A percentile compares a stretch with the other conserved stretches of the same genome.
Evolutionary conservation across 2,888 invertebrate genomes (phyloP).

Genomic region (Orchestes rusci): DNA sequence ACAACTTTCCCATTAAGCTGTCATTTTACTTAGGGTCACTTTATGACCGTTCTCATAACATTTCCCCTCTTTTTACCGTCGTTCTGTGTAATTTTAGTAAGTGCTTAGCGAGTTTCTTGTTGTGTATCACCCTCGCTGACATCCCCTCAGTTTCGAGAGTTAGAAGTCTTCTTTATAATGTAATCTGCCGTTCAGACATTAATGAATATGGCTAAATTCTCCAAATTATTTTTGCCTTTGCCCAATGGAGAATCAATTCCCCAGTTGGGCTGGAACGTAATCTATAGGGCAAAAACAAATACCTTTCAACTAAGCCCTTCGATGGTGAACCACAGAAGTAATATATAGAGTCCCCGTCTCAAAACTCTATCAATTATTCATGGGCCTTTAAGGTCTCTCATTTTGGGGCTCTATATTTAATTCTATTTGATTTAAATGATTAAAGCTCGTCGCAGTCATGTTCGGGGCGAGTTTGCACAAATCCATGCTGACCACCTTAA

Average conservation of each 20-base stretch:
- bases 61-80: constrained; percentile 15
- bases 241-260: no score
- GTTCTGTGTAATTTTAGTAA: constrained; percentile 22
- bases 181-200: no score
- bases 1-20: constrained; percentile 10
- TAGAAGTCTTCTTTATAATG: constrained; percentile 19
- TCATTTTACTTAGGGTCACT: constrained; percentile 15
- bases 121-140: constrained; percentile 14
- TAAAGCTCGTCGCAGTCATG: constrained; percentile 17
- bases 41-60: constrained; percentile 14
- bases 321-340: constrained; percentile 21
- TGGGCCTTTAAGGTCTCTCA: constrained; percentile 24
- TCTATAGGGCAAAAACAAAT: constrained; percentile 23
- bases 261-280: no score
- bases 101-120: constrained; percentile 23
- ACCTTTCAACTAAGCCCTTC: constrained; percentile 15
- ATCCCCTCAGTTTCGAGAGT: constrained; percentile 11
- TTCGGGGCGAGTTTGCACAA: constrained; percentile 15
- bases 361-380: constrained; percentile 26
- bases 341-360: constrained; percentile 23
- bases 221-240: no score
- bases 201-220: no score
- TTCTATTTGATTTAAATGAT: constrained; percentile 26
- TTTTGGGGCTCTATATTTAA: constrained; percentile 24
- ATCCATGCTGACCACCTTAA: constrained; percentile 23